phyloP scores from a whole-genome alignment of 2,797 vertebrate species.

The Alosa sapidissima region DNA sequence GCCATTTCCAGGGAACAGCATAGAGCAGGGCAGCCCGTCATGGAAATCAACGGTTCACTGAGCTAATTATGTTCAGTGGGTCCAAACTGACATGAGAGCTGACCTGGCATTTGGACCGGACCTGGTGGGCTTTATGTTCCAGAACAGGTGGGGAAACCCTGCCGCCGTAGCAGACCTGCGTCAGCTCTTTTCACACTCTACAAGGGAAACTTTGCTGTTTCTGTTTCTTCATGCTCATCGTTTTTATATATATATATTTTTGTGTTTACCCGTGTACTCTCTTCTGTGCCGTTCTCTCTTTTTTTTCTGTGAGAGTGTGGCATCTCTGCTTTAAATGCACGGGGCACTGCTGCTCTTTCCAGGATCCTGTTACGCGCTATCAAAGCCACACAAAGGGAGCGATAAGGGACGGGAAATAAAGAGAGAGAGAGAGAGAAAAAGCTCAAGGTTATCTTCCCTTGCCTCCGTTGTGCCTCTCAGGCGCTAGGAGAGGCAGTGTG shows the following conservation, averaged over 20 bases:
- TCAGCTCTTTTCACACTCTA: neutral
- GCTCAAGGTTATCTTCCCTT: constrained; percentile 28
- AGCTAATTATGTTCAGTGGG: neutral
- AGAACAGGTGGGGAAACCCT: neutral
- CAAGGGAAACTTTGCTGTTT: neutral
- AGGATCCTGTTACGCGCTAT: neutral
- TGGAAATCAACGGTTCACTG: neutral
- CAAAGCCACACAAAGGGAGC: constrained; percentile 12
- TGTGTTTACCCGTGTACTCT: neutral
- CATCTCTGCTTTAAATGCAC: neutral
- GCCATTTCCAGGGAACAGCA: neutral
- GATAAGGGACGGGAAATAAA: constrained; percentile 17
- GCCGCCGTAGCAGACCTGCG: neutral
- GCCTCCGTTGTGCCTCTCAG: constrained; percentile 19
- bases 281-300: neutral
- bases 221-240: neutral
- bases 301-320: neutral
- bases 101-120: constrained; percentile 8
- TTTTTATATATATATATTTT: neutral
- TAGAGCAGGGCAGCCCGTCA: neutral
- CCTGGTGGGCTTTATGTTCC: neutral
- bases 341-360: neutral
- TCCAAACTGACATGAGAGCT: neutral
- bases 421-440: neutral
- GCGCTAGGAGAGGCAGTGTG: neutral